Evolutionary conservation across 2,113 vertebrate genomes (phyloP), one percentile per base, ranked within the genome.

Genomic region (Neomonachus schauinslandi): DNA sequence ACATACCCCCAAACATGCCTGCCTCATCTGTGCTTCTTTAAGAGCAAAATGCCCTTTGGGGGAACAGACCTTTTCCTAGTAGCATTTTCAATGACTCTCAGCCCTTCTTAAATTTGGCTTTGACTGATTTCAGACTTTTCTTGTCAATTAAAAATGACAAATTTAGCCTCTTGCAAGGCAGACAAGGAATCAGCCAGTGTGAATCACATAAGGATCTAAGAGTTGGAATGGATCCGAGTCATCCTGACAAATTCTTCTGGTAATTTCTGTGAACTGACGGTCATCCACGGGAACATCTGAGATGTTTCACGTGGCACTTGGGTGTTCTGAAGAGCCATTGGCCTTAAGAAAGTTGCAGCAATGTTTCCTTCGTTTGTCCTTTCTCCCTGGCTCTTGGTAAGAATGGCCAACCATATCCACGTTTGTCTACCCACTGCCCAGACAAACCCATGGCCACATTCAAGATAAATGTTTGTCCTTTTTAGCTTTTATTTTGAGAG

Each of bases 91-190:
- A 24, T 31, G 33, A 92, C 33, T 91, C 39, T 63, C 86, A 69
- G 21, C 63, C 49, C n/a, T 95, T 90, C 55, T 85, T 42, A 63
- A 59, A 33, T 65, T 91, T 79, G 69, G 53, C 89, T 95, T 72
- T 82, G 46, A 55, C 31, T 36, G 81, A 82, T 91, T 87, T 93
- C 96, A 65, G 55, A 79, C 53, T 95, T 82, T 94, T 85, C 74
- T 80, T 94, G 83, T 95, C 92, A 96, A 97, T 97, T 97, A 97
- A 92, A 97, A 95, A 90, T 97, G 87, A 97, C 83, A 89, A 95
- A 95, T 94, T 65, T 67, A 53, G 33, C 87, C 83, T 92, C 51
- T 51, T 90, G 55, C 55, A 22, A 15, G 13, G 46, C 82, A 96
- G 53, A 93, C 14, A 57, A 69, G 53, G 57, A 79, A 97, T 79